Evolutionary conservation across 2,888 invertebrate species (phyloP).

Genomic region (Rhingia rostrata): DNA sequence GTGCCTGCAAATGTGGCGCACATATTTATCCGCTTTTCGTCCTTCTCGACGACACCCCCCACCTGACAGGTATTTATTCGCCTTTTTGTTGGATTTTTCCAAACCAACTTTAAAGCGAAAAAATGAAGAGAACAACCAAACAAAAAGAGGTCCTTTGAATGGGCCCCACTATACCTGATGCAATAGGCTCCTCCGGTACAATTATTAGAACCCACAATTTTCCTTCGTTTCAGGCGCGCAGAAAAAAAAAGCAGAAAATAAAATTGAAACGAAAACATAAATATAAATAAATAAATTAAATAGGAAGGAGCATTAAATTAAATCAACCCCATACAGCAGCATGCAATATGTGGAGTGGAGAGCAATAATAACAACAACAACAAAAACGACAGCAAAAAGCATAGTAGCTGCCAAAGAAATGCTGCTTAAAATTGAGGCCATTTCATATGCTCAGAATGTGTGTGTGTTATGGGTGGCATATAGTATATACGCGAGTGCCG

Average conservation of each 20-base stretch:
- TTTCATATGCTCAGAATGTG: slow-evolving; percentile 48
- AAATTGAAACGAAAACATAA: slow-evolving; percentile 19
- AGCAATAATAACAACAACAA: background rate
- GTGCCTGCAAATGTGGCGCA: slow-evolving; percentile 9
- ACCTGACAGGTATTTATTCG: background rate
- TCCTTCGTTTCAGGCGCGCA: slow-evolving; percentile 7
- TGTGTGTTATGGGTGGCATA: slow-evolving; percentile 23
- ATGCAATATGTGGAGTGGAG: slow-evolving; percentile 36
- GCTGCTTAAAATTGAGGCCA: slow-evolving; percentile 69
- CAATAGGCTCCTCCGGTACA: slow-evolving; percentile 48
- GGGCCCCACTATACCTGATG: slow-evolving; percentile 25
- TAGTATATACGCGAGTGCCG: slow-evolving; percentile 26
- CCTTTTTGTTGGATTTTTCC: slow-evolving; percentile 2
- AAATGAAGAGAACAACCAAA: background rate
- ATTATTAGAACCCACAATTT: slow-evolving; percentile 38
- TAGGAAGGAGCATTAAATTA: slow-evolving; percentile 53
- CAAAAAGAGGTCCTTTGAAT: slow-evolving; percentile 24
- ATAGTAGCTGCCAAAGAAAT: slow-evolving; percentile 68
- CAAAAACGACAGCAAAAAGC: slow-evolving; percentile 3
- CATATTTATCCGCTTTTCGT: slow-evolving; percentile 12
- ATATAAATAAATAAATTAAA: slow-evolving; percentile 63
- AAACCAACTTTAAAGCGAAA: background rate
- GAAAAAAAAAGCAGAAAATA: slow-evolving; percentile 2
- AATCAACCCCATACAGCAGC: slow-evolving; percentile 44
- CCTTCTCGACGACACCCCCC: background rate